These are phyloP conservation scores for Lepus oiostolus DNA, from an alignment of 2,797 vertebrate species.

Conservation along the genomic window DNA sequence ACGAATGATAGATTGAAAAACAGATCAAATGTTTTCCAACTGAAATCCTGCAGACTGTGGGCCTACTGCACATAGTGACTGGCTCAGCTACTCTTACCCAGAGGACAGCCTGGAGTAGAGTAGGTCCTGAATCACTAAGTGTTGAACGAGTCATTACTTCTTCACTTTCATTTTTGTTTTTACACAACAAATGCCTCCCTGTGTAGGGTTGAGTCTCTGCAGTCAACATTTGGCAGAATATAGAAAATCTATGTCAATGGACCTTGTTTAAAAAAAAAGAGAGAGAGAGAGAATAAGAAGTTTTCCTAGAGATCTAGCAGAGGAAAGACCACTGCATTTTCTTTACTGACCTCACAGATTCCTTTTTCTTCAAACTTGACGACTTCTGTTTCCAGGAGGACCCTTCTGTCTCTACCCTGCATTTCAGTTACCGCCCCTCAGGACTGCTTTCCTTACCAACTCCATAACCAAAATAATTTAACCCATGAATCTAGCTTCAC, in stretches of 20 bases:
- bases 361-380: not conserved
- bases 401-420: not conserved
- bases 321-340: not conserved
- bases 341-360: not conserved
- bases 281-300: not conserved
- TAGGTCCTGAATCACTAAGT: not conserved
- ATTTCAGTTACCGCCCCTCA: not conserved
- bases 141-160: not conserved
- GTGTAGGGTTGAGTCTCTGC: not conserved
- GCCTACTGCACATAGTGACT: not conserved
- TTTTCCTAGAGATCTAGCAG: constrained; percentile 8
- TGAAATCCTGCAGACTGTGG: not conserved
- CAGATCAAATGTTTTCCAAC: not conserved
- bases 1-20: not conserved
- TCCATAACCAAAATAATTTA: not conserved
- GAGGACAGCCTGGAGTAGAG: not conserved
- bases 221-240: not conserved
- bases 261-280: not conserved
- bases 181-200: not conserved
- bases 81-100: not conserved
- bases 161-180: constrained; percentile 23
- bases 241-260: not conserved
- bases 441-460: not conserved
- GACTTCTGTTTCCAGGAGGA: not conserved
- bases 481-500: not conserved